Conservation (phyloP, 1,140 invertebrate genomes). For the Dendroctonus valens region DNA sequence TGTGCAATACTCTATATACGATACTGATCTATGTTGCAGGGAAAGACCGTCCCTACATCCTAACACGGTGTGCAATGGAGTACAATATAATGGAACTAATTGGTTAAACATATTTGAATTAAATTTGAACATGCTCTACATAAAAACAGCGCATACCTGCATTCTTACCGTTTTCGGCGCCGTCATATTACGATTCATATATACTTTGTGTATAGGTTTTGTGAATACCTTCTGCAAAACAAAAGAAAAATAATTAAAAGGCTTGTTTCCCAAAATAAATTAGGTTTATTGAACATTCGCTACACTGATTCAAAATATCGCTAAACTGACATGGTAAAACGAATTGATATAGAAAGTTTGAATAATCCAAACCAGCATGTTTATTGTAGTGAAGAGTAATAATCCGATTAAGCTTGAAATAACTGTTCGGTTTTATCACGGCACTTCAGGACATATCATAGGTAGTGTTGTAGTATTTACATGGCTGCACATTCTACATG, state of each 20-base stretch:
- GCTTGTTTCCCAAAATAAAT: neutral
- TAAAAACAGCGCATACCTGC: slow-evolving; percentile 17
- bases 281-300: neutral
- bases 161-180: slow-evolving; percentile 33
- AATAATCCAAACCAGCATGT: neutral
- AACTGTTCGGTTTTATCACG: too few relatives aligned
- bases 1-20: neutral
- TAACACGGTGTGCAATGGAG: too few relatives aligned
- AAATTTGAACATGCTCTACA: neutral
- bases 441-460: too few relatives aligned
- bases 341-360: neutral
- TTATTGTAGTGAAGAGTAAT: too few relatives aligned
- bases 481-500: too few relatives aligned
- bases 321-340: too few relatives aligned
- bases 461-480: too few relatives aligned
- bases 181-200: slow-evolving; percentile 33
- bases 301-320: neutral
- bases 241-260: slow-evolving; percentile 6
- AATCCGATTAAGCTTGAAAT: too few relatives aligned
- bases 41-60: neutral
- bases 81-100: neutral
- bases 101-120: neutral
- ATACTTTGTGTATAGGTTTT: slow-evolving; percentile 42
- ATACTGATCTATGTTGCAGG: neutral
- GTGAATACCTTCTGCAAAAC: slow-evolving; percentile 38